A percentile compares a stretch with the other conserved stretches of the same genome.
Conservation (phyloP, 2,113 vertebrate species). For the Chaenogobius annularis region DNA sequence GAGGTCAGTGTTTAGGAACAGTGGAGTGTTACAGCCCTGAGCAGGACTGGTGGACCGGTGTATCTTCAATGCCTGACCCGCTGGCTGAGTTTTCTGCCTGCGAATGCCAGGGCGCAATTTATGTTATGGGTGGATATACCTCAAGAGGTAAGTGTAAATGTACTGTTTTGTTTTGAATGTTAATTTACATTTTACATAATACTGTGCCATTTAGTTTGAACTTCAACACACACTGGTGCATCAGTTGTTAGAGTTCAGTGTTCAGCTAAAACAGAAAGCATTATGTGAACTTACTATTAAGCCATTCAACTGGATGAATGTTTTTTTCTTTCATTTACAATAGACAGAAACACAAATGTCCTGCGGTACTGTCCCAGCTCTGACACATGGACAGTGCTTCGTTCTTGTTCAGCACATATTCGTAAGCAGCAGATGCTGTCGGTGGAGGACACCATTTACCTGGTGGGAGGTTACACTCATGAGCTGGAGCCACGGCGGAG, state of each 20-base stretch:
- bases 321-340: background rate
- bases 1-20: slow-evolving; percentile 88
- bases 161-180: background rate
- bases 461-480: slow-evolving; percentile 92
- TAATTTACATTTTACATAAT: background rate
- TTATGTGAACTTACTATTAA: background rate
- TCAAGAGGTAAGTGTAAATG: slow-evolving; percentile 80
- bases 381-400: slow-evolving; percentile 85
- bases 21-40: slow-evolving; percentile 94
- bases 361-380: slow-evolving; percentile 88
- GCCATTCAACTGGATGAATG: background rate
- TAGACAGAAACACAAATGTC: slow-evolving; percentile 91
- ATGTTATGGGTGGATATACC: slow-evolving; percentile 94
- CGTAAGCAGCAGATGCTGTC: slow-evolving; percentile 99
- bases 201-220: too few relatives aligned
- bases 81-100: slow-evolving; percentile 95
- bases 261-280: background rate
- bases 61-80: slow-evolving; percentile 89
- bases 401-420: slow-evolving; percentile 84
- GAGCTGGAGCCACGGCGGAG: slow-evolving; percentile 76
- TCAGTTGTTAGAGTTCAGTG: too few relatives aligned
- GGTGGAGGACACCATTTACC: slow-evolving; percentile 92
- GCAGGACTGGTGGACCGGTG: slow-evolving; percentile 91
- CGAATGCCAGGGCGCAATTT: slow-evolving; percentile 92
- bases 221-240: too few relatives aligned